Base-by-base conservation (phyloP, 2,113 vertebrate species). In the Salvelinus fontinalis region DNA sequence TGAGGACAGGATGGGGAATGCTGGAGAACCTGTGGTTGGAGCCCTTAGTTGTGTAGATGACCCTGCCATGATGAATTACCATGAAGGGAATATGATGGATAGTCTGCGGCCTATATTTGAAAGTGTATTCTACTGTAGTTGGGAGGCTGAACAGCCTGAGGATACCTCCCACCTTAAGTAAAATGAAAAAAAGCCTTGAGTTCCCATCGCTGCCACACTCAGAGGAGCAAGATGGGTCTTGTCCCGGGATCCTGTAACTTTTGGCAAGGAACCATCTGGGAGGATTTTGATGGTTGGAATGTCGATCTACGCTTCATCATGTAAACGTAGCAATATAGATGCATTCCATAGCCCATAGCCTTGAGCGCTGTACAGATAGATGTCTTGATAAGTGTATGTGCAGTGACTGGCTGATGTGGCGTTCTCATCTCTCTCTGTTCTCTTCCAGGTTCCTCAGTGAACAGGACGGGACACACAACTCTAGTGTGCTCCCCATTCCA, bases 371-470 rank as follows among this genome's bases (percentile, higher is more conserved):
- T 62, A 68, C 57, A 44, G 70, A 65, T 49, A 29, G 31, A 70
- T 77, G 57, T 75, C 71, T 22, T 9, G 26, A 57, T 44, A 44
- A 14, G 18, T 57, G 13, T 39, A 4, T 71, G 8, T 27, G 20
- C 3, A 16, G 8, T 75, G 70, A 26, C n/a, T 82, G 51, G 9
- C 39, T 44, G 39, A 44, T 9, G 39, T 27, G n/a, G 1, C 22
- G 18, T 34, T 64, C 31, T 62, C 67, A 12, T 44, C 8, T 11
- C 26, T n/a, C 5, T 60, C 3, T 27, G 27, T 29, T n/a, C 5
- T 1, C 44, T 48, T 29, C 8, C 57, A 93, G 93, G 85, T 81
- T 86, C 85, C 4, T 48, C 83, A 76, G 89, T 75, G 1, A 91
- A 91, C 86, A 89, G 88, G 79, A 79, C 68, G 31, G 86, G 89